Conservation (phyloP, 2,888 invertebrate genomes). For the Sinodicranocentrus sp. region DNA sequence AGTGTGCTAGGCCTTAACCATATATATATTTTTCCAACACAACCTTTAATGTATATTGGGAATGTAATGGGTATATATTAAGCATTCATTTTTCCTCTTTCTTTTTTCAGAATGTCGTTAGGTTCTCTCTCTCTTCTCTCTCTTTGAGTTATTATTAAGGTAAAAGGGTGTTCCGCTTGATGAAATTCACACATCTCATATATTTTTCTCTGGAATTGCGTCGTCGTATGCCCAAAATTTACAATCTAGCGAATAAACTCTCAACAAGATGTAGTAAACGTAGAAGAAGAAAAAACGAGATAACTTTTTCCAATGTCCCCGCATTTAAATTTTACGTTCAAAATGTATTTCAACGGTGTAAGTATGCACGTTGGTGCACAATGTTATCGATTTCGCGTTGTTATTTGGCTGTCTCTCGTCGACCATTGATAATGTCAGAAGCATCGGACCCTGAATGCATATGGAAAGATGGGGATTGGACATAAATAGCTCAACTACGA, state of each 20-base stretch:
- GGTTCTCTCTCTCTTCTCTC: neutral
- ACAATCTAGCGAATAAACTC: constrained; percentile 37
- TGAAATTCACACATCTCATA: constrained; percentile 74
- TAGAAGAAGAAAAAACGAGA: neutral
- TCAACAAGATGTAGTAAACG: constrained; percentile 20
- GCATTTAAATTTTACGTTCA: too few relatives aligned
- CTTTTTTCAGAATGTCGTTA: neutral
- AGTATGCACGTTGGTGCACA: too few relatives aligned
- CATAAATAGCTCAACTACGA: too few relatives aligned
- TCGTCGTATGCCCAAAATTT: constrained; percentile 33
- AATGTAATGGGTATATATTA: constrained; percentile 17
- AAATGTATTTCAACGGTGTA: constrained; percentile 11
- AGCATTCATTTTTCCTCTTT: constrained; percentile 8
- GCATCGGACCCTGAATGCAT: too few relatives aligned
- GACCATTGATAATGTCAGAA: too few relatives aligned
- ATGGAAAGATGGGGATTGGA: too few relatives aligned
- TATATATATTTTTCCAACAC: too few relatives aligned
- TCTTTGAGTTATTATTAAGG: constrained; percentile 10
- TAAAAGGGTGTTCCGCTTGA: constrained; percentile 76
- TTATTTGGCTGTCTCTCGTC: too few relatives aligned
- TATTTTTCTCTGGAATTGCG: constrained; percentile 21
- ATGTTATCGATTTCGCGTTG: too few relatives aligned
- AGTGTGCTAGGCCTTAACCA: neutral
- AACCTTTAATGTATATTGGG: constrained; percentile 26
- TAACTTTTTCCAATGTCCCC: too few relatives aligned